Percentiles rank a stretch among this genome's conserved stretches.
These are phyloP conservation scores for Punctoribates punctum DNA, from an alignment of 2,888 invertebrate genomes.

Conservation along the genomic window DNA sequence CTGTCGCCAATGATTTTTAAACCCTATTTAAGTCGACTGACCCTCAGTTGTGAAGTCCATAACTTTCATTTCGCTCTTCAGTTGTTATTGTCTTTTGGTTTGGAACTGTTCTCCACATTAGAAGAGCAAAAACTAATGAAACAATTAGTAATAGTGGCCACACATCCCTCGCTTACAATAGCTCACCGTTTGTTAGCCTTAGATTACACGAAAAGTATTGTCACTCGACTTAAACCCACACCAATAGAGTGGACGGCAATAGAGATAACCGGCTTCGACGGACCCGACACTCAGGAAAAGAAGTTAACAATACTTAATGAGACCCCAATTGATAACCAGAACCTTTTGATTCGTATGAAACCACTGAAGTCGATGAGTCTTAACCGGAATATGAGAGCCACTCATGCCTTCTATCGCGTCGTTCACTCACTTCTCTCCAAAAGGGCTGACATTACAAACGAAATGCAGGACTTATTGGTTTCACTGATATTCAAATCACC, in stretches of 20 bases:
- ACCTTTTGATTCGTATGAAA: slow-evolving; percentile 39
- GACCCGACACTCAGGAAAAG: slow-evolving; percentile 48
- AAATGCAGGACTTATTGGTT: slow-evolving; percentile 24
- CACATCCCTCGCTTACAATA: slow-evolving; percentile 45
- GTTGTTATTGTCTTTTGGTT: slow-evolving; percentile 43
- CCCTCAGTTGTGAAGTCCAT: slow-evolving; percentile 44
- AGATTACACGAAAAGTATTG: slow-evolving; percentile 43
- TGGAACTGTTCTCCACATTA: slow-evolving; percentile 44
- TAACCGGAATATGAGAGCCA: slow-evolving; percentile 31
- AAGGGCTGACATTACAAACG: slow-evolving; percentile 18
- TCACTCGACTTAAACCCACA: slow-evolving; percentile 16
- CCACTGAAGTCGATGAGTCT: not conserved
- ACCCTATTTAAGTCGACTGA: slow-evolving; percentile 43
- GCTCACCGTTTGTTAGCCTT: slow-evolving; percentile 46
- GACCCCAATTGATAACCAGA: slow-evolving; percentile 40
- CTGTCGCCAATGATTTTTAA: slow-evolving; percentile 42
- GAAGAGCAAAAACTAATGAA: slow-evolving; percentile 45
- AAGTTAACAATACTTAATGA: slow-evolving; percentile 45
- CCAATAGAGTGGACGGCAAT: slow-evolving; percentile 20
- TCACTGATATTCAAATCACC: slow-evolving; percentile 31
- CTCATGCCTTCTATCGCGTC: slow-evolving; percentile 39
- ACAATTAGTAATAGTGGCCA: slow-evolving; percentile 43
- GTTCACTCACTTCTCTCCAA: slow-evolving; percentile 20
- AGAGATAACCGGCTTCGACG: slow-evolving; percentile 44
- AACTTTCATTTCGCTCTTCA: slow-evolving; percentile 45